Evolutionary conservation across 2,797 vertebrate species (phyloP), one percentile per base, ranked within the genome.

Genomic region (Karalla daura): DNA sequence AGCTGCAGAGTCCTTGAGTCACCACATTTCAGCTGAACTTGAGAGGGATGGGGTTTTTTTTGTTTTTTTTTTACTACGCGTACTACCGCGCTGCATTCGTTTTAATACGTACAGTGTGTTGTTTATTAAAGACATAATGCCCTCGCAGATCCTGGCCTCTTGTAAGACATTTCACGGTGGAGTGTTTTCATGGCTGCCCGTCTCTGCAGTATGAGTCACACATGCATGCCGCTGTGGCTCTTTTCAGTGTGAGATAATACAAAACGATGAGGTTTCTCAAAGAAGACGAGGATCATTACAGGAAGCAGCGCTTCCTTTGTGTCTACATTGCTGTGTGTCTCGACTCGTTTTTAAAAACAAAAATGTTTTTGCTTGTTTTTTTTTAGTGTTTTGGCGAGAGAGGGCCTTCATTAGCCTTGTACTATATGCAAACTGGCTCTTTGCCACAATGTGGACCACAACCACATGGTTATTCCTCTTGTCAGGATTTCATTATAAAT

Each of bases 141-240:
- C 45, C 62, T 63, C 49, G 64, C 39, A 61, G 71, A 86, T 89
- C 67, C 72, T 75, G 63, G 64, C 73, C 70, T 70, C 66, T 84
- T 87, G 78, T 78, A 76, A 80, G 83, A 85, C 61, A 82, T 89
- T 86, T 89, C 78, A 87, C 71, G 21, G 70, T 79, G 58, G 32
- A 65, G 63, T 70, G 72, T 85, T 83, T 80, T 79, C 74, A 74
- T 71, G 60, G 77, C 71, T 72, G 63, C 61, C 56, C 32, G 9
- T 73, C 67, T 80, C 69, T 58, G 75, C 56, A 28, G 62, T 53
- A 63, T 80, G 71, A 83, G 66, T 83, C 86, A 85, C 81, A 81
- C 74, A 68, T 81, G 78, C 74, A 53, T 46, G 72, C 68, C 70
- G 68, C 86, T 75, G 55, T 43, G 53, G 51, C 64, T 88, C 81